Base-by-base conservation (phyloP, 2,888 invertebrate genomes). In the Nomada flava region DNA sequence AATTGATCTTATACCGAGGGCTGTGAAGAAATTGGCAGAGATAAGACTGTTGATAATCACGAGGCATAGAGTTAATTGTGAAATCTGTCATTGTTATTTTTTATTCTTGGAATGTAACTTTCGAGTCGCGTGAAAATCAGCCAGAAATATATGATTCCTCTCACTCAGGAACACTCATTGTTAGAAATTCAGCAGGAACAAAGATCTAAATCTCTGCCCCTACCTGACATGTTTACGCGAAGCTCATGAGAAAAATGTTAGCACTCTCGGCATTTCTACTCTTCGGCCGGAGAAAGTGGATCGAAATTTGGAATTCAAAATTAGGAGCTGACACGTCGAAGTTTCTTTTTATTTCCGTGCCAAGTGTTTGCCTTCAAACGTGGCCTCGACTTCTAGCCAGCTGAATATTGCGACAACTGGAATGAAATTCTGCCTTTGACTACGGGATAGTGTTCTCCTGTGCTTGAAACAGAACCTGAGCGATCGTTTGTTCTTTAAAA, bases 331-430 rank as follows among this genome's bases (percentile, higher is more conserved):
- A 36, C 18, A 36, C 15, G 20, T 60, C 15, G 15, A 36, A 52
- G 23, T 42, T 52, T 52, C 52, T 23, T 52, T 23, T 52, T 18
- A 13, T 52, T 42, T 9, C 52, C 63, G 23, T 18, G 50, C n/a
- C 59, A 4, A 44, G n/a, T 44, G 44, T 59, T 70, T 70, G 59
- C 47, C 59, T 71, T 71, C 71, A 52, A 23, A 62, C 71, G 52
- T 71, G 62, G 50, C 52, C 42, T 63, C 63, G 52, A 63, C 63
- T 62, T 70, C 50, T 60, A 36, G 23, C 11, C 18, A 18, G 36
- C 71, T 9, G 36, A 71, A 52, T 18, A 62, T 71, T 70, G 70
- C 60, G 47, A 70, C 60, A 71, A 13, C 62, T 63, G 52, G 23
- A 71, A 63, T 71, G 63, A 63, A 71, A 63, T 52, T 63, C 36